phyloP scores from a whole-genome alignment of 2,113 vertebrate genomes.

The Colaptes auratus region DNA sequence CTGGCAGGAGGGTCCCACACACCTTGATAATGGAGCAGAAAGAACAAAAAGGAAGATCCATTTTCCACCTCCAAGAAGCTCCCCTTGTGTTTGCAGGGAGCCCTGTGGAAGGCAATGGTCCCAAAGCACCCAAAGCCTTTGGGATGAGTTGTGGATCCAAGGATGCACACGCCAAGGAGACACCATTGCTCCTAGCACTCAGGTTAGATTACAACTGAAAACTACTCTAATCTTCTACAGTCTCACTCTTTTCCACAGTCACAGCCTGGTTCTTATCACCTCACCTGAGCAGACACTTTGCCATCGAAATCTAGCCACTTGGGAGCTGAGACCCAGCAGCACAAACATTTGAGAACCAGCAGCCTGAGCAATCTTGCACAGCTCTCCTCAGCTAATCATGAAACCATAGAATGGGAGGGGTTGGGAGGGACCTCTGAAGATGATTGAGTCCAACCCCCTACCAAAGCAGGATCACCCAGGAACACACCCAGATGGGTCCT shows the following conservation, averaged over 20 bases:
- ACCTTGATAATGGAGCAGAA: background rate
- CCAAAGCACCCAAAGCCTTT: background rate
- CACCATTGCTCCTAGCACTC: background rate
- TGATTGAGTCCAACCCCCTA: too few species aligned
- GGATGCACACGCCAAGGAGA: fast-evolving
- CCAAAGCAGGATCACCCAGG: too few species aligned
- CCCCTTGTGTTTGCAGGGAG: background rate
- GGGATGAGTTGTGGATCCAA: background rate
- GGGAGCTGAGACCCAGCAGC: background rate
- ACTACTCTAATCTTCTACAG: background rate
- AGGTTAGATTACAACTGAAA: background rate
- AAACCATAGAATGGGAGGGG: background rate
- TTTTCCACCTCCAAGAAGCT: background rate
- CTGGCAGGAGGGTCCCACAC: background rate
- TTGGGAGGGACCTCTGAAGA: too few species aligned
- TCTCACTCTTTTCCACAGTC: background rate
- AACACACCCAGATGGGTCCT: too few species aligned
- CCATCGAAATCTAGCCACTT: background rate
- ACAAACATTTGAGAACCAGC: background rate
- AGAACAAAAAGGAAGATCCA: background rate
- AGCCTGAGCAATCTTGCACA: slow-evolving; percentile 10
- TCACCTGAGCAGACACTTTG: background rate
- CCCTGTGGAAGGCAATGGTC: background rate
- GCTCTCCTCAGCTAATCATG: slow-evolving; percentile 38
- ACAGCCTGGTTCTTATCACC: background rate